Evolutionary conservation across 2,797 vertebrate genomes (phyloP).

Genomic region (Leptodactylus fallax): DNA sequence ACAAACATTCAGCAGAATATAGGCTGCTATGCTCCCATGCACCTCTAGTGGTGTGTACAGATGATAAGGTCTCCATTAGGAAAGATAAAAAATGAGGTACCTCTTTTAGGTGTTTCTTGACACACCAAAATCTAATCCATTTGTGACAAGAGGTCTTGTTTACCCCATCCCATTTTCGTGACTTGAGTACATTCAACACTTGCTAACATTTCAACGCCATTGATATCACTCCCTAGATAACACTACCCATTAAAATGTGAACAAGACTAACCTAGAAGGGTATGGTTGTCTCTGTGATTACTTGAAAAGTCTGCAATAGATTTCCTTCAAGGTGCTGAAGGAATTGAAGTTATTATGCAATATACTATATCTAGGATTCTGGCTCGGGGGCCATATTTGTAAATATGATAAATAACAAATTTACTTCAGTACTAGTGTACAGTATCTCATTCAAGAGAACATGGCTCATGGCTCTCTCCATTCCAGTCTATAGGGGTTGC

Average conservation of each 20-base stretch:
- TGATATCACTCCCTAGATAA: not conserved
- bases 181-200: not conserved
- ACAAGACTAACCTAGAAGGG: too few species aligned
- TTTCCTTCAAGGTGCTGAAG: not conserved
- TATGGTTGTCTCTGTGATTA: too few species aligned
- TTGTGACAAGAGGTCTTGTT: fast-evolving
- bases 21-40: not conserved
- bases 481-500: too few species aligned
- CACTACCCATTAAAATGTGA: too few species aligned
- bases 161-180: not conserved
- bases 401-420: not conserved
- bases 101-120: not conserved
- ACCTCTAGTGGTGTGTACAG: not conserved
- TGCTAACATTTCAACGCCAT: not conserved
- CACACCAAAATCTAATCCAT: not conserved
- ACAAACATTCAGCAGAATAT: too few species aligned
- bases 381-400: not conserved
- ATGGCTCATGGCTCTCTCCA: not conserved
- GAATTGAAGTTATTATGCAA: not conserved
- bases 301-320: too few species aligned
- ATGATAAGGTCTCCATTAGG: too few species aligned
- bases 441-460: not conserved
- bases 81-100: too few species aligned
- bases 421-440: not conserved
- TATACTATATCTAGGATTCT: too few species aligned